Percentiles rank a stretch among this genome's conserved stretches.
Conservation (phyloP, 2,888 invertebrate genomes). For the Diaperis boleti region DNA sequence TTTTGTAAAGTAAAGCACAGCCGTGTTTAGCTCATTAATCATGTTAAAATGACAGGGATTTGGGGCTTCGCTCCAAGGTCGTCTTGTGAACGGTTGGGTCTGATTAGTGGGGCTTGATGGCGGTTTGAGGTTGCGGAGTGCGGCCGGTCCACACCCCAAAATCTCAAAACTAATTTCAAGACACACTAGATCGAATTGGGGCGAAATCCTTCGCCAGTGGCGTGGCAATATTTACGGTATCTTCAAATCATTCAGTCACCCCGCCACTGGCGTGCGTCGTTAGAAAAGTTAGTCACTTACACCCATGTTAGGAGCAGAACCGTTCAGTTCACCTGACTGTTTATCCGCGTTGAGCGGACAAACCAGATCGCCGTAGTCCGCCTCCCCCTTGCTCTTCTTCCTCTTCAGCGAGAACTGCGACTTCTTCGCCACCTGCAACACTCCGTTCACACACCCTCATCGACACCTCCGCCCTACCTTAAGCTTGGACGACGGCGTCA, state of each 20-base stretch:
- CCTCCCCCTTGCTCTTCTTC: constrained; percentile 85
- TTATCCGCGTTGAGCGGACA: constrained; percentile 78
- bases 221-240: not conserved
- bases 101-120: no score
- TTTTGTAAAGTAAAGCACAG: constrained; percentile 38
- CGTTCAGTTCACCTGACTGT: constrained; percentile 66
- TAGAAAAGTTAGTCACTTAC: constrained; percentile 67
- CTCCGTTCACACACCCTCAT: not conserved
- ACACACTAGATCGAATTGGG: constrained; percentile 13
- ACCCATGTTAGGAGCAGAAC: constrained; percentile 66
- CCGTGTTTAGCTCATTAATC: constrained; percentile 35
- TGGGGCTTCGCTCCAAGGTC: not conserved
- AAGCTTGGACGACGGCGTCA: constrained; percentile 91
- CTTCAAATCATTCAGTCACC: not conserved
- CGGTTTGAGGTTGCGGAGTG: no score
- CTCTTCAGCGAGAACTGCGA: constrained; percentile 88
- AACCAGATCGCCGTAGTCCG: constrained; percentile 87
- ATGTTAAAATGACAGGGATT: constrained; percentile 21
- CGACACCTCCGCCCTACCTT: constrained; percentile 71
- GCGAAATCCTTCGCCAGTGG: constrained; percentile 7
- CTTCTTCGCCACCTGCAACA: constrained; percentile 81
- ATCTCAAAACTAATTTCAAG: not conserved
- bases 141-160: no score
- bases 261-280: constrained; percentile 9
- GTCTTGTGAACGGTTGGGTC: no score